Percentiles rank a stretch among this genome's conserved stretches.
phyloP scores from a whole-genome alignment of 23 tunicate species.

The Halocynthia roretzi region DNA sequence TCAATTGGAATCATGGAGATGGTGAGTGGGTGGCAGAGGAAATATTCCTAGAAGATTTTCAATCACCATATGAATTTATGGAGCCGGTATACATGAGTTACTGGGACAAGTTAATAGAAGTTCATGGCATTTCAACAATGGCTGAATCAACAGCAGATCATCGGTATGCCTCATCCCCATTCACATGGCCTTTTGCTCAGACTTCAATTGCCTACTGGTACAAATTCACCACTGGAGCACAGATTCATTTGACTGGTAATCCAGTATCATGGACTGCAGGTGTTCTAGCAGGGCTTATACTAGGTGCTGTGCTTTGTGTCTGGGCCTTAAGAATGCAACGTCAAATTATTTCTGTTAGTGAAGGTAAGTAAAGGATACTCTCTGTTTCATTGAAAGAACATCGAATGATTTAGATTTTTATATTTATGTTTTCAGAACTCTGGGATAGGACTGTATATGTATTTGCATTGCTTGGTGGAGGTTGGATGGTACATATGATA shows the following conservation, averaged over 20 bases:
- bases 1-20: background rate
- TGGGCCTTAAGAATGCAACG: background rate
- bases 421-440: no score
- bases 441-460: no score
- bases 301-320: background rate
- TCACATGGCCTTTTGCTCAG: background rate
- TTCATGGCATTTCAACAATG: background rate
- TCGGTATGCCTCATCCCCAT: no score
- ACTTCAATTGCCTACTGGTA: background rate
- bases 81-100: background rate
- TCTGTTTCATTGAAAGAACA: no score
- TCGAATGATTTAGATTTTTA: no score
- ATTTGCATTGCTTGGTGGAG: no score
- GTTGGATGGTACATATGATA: no score
- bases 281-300: background rate
- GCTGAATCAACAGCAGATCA: no score
- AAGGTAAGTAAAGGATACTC: background rate
- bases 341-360: background rate
- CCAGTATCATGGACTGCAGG: constrained; percentile 3
- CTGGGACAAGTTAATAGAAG: background rate
- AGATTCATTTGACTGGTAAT: constrained; percentile 4
- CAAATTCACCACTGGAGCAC: background rate
- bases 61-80: background rate
- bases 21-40: constrained; percentile 3
- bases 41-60: background rate